A percentile compares a stretch with the other conserved stretches of the same genome.
Conservation (phyloP, 2,888 invertebrate species). For the Drepanosiphum platanoidis region DNA sequence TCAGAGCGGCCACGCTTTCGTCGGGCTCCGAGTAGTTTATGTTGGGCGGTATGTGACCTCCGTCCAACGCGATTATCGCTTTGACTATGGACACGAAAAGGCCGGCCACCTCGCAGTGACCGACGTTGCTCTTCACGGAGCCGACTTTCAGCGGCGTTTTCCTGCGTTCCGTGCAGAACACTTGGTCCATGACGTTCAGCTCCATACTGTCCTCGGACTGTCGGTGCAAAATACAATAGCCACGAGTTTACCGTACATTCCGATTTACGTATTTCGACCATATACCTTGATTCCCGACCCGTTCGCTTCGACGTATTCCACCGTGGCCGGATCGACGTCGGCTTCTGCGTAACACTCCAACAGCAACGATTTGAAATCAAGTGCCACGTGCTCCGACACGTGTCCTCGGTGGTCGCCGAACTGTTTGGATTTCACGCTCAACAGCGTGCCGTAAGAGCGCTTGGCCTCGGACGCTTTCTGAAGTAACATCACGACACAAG, state of each 20-base stretch:
- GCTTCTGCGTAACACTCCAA: conserved; percentile 68
- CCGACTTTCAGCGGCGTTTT: conserved; percentile 70
- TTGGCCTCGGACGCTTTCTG: conserved; percentile 66
- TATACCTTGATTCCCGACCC: conserved; percentile 69
- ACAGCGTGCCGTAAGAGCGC: conserved; percentile 34
- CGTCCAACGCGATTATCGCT: conserved; percentile 65
- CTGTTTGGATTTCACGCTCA: not conserved
- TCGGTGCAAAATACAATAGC: not conserved
- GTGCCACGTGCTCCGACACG: not conserved
- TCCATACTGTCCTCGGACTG: conserved; percentile 66
- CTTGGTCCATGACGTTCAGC: conserved; percentile 63
- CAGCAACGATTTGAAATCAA: conserved; percentile 19
- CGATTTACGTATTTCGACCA: not conserved
- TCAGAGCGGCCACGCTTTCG: conserved; percentile 63
- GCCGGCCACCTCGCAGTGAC: conserved; percentile 71
- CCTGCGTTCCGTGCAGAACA: conserved; percentile 60
- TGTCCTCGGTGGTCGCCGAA: conserved; percentile 33
- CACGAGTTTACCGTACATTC: too few species aligned
- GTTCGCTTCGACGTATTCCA: conserved; percentile 71
- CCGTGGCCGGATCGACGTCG: conserved; percentile 66
- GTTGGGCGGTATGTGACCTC: conserved; percentile 65
- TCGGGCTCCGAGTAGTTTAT: conserved; percentile 65
- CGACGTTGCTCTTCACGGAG: conserved; percentile 73
- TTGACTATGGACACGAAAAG: conserved; percentile 69
- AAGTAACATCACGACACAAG: conserved; percentile 67